Evolutionary conservation across 92 coral and sea anemone species (phyloP), one percentile per base, ranked within the genome.

Genomic region (Isaurus tuberculatus): DNA sequence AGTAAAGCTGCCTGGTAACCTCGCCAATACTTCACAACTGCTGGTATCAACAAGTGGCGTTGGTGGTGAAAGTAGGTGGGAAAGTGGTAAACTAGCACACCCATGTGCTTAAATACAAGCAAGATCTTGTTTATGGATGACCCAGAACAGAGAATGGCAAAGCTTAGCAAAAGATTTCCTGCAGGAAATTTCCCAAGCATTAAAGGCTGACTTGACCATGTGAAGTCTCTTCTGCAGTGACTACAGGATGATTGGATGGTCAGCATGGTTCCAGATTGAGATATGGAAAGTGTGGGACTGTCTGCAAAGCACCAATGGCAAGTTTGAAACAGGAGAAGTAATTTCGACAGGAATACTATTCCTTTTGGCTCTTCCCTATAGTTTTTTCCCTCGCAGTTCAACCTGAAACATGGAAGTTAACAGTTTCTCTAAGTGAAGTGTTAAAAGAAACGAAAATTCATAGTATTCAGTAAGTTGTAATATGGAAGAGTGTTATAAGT

Each of bases 181-280:
- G 91, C 94, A 34, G 94, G 84, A 79, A 87, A 91, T 71, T 23
- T 83, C 37, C 93, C 93, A 20, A 91, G 86, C 22, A 84, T 31
- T 25, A 10, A 61, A 2, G 94, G 91, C 84, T 91, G 94, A 70
- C 94, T 91, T 44, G 78, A 36, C 91, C 94, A 91, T 16, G 37
- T 40, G 65, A 72, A 79, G 22, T 13, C 31, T 16, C 72, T 37
- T n/a, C 44, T 75, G 90, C 94, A 91, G 22, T 9, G 19, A 1
- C 33, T 55, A 58, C 94, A 88, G 20, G 48, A 81, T 25, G 90
- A 3, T 36, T 37, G 58, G 14, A 91, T 48, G 19, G 88, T 81
- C 26, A 91, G 26, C 79, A 91, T 36, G 8, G 91, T 91, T 43
- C 94, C 94, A 17, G 86, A 74, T 60, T 91, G 94, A 8, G 66